Conservation (phyloP, 2,888 invertebrate genomes). For the Altica lythri region DNA sequence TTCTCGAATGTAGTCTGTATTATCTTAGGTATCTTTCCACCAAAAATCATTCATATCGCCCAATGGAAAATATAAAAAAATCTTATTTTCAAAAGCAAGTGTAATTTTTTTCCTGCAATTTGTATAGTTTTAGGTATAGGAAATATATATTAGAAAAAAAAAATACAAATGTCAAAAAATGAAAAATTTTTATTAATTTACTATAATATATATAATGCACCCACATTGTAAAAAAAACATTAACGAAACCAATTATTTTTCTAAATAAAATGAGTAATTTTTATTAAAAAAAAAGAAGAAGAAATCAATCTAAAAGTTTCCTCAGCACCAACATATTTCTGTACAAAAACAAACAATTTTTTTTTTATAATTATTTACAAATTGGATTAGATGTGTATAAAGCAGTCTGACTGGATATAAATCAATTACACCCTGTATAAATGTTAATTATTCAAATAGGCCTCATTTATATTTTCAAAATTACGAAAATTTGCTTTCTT, state of each 20-base stretch:
- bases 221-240: too few relatives aligned
- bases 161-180: too few relatives aligned
- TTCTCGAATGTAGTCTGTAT: too few relatives aligned
- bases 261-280: background rate
- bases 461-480: background rate
- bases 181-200: too few relatives aligned
- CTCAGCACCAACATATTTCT: slow-evolving; percentile 15
- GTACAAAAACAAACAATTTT: slow-evolving; percentile 28
- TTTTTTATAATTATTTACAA: slow-evolving; percentile 28
- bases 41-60: too few relatives aligned
- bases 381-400: slow-evolving; percentile 16
- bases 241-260: background rate
- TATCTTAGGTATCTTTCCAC: too few relatives aligned
- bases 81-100: too few relatives aligned
- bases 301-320: background rate
- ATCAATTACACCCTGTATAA: slow-evolving; percentile 21
- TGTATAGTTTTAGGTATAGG: too few relatives aligned
- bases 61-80: too few relatives aligned
- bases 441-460: background rate
- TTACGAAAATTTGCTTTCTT: background rate
- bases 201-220: too few relatives aligned
- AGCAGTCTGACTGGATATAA: slow-evolving; percentile 19
- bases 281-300: background rate
- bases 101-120: too few relatives aligned
- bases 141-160: too few relatives aligned